Evolutionary conservation across 2,888 invertebrate genomes (phyloP).

Genomic region (Chrysomela aeneicollis): DNA sequence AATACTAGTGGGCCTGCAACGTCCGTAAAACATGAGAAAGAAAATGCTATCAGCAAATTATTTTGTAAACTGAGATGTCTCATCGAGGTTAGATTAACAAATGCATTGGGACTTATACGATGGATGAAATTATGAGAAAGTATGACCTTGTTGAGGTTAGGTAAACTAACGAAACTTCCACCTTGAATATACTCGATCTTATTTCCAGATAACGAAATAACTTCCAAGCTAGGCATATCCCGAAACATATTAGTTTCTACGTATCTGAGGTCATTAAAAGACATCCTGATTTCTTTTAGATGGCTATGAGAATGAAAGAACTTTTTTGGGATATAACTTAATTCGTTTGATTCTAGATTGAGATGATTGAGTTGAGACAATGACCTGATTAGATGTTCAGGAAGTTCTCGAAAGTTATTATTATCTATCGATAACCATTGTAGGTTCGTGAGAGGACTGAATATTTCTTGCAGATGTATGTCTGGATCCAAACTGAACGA

Average conservation of each 20-base stretch:
- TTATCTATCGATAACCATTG: slow-evolving; percentile 88
- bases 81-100: slow-evolving; percentile 78
- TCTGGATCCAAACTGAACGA: slow-evolving; percentile 62
- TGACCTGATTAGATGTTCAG: slow-evolving; percentile 74
- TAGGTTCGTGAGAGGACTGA: slow-evolving; percentile 76
- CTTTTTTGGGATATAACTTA: slow-evolving; percentile 73
- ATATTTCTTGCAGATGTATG: slow-evolving; percentile 76
- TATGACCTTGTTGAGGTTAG: slow-evolving; percentile 81
- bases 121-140: slow-evolving; percentile 83
- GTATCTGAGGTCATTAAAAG: slow-evolving; percentile 79
- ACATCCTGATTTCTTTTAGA: slow-evolving; percentile 80
- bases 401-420: slow-evolving; percentile 81
- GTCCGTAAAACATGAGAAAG: slow-evolving; percentile 73
- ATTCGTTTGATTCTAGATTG: slow-evolving; percentile 85
- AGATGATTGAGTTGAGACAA: slow-evolving; percentile 79
- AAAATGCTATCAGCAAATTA: slow-evolving; percentile 76
- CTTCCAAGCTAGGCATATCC: slow-evolving; percentile 76
- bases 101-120: slow-evolving; percentile 76
- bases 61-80: slow-evolving; percentile 82
- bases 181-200: slow-evolving; percentile 74
- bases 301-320: slow-evolving; percentile 76
- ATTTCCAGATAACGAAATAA: slow-evolving; percentile 81
- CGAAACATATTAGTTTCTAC: slow-evolving; percentile 76
- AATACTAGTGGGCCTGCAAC: slow-evolving; percentile 76
- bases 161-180: slow-evolving; percentile 79